Evolutionary conservation across 2,113 vertebrate species (phyloP).

Genomic region (Mastomys natalensis): DNA sequence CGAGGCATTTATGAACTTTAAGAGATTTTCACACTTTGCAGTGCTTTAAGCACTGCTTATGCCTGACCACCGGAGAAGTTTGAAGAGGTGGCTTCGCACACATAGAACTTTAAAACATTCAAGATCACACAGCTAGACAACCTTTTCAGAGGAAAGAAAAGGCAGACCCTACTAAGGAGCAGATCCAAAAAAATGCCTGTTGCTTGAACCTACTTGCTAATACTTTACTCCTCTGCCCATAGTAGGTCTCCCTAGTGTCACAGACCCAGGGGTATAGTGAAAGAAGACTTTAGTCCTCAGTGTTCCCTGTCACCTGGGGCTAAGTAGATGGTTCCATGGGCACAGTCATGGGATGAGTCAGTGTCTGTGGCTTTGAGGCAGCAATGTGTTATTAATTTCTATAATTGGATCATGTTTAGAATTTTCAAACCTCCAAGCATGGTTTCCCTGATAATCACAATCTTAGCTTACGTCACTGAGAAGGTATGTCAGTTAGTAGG

Average conservation of each 20-base stretch:
- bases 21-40: background rate
- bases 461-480: background rate
- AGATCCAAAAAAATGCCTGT: background rate
- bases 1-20: background rate
- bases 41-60: background rate
- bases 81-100: background rate
- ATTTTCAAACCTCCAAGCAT: background rate
- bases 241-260: background rate
- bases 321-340: background rate
- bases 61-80: rapidly evolving
- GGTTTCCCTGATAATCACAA: background rate
- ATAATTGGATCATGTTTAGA: background rate
- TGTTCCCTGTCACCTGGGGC: no score
- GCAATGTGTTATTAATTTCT: background rate
- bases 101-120: background rate
- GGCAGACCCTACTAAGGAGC: no score
- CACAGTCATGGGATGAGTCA: background rate
- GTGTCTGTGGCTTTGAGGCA: background rate
- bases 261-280: background rate
- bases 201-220: background rate
- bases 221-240: background rate
- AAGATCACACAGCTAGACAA: background rate
- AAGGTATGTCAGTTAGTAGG: background rate
- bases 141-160: background rate
- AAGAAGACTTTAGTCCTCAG: background rate